Evolutionary conservation across 2,888 invertebrate species (phyloP), one percentile per base, ranked within the genome.

Genomic region (Choreutis nemorana): DNA sequence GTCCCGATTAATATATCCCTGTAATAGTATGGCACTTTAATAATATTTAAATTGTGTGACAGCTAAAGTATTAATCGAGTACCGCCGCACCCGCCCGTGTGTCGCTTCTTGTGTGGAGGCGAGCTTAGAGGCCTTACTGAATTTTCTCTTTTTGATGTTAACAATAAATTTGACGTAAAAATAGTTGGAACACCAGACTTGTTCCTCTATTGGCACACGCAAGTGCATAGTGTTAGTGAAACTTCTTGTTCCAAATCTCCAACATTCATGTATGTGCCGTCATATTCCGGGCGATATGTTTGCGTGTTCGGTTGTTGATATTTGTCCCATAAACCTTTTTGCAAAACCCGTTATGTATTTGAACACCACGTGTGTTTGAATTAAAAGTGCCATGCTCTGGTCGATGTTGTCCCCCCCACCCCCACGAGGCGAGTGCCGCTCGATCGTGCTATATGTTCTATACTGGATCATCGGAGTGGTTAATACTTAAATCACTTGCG

Each of bases 161-260:
- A 57, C 54, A 54, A 59, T 48, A 55, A 64, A 49, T 62, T n/a
- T 64, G 58, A 56, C 64, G 67, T 60, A 60, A 48, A 61, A 53
- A 47, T 55, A 56, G 59, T 55, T 66, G 72, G 67, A 73, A 68
- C 72, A 63, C 54, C 68, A 58, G 63, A 67, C 64, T 55, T 55
- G 75, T 72, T 73, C 77, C 75, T 59, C 43, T 56, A 78, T 73
- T 70, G 65, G 78, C 77, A 78, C 78, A 78, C 71, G 67, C 64
- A 77, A 78, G 77, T 78, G 78, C 78, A 70, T 67, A 68, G 65
- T 67, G 63, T 73, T 75, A 77, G 68, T 72, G 65, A 75, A 66
- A 79, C 78, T 79, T 80, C 79, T 77, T 80, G 80, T 80, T 79
- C 80, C 79, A 80, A 80, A 79, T 79, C 79, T 79, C 79, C 77